phyloP scores from a whole-genome alignment of 2,113 vertebrate genomes.

The Cyanistes caeruleus region DNA sequence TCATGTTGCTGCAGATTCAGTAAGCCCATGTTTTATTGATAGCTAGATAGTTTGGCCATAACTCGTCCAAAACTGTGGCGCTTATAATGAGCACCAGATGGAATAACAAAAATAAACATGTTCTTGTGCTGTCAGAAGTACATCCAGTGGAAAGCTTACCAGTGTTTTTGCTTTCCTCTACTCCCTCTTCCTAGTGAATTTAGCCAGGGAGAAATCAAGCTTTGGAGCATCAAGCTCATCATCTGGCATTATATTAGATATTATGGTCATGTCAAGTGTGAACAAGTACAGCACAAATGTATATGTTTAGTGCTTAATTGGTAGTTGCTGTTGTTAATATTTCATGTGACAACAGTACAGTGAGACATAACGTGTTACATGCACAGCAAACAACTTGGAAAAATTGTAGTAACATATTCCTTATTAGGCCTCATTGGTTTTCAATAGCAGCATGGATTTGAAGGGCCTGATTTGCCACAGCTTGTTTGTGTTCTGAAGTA shows the following conservation, averaged over 20 bases:
- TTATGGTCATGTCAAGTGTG: not conserved
- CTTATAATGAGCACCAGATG: slow-evolving; percentile 51
- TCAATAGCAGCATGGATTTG: not conserved
- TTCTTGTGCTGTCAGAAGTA: slow-evolving; percentile 24
- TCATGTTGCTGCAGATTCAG: slow-evolving; percentile 10
- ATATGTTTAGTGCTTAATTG: not conserved
- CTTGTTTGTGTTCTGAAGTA: not conserved
- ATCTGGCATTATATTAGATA: not conserved
- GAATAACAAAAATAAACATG: slow-evolving; percentile 46
- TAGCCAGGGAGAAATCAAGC: not conserved
- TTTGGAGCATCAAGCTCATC: not conserved
- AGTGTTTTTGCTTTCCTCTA: not conserved
- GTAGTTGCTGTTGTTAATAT: not conserved
- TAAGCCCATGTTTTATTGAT: slow-evolving; percentile 35
- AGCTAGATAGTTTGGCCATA: not conserved
- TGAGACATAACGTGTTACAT: not conserved
- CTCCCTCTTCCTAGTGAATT: not conserved
- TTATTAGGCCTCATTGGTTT: not conserved
- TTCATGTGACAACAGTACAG: not conserved
- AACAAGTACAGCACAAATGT: not conserved
- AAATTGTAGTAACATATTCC: not conserved
- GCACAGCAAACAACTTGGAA: not conserved
- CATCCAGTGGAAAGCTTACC: not conserved
- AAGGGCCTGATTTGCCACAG: not conserved
- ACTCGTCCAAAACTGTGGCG: not conserved